Percentiles rank a stretch among this genome's conserved stretches.
phyloP scores from a whole-genome alignment of 2,888 invertebrate species.

The Agriopis marginaria region DNA sequence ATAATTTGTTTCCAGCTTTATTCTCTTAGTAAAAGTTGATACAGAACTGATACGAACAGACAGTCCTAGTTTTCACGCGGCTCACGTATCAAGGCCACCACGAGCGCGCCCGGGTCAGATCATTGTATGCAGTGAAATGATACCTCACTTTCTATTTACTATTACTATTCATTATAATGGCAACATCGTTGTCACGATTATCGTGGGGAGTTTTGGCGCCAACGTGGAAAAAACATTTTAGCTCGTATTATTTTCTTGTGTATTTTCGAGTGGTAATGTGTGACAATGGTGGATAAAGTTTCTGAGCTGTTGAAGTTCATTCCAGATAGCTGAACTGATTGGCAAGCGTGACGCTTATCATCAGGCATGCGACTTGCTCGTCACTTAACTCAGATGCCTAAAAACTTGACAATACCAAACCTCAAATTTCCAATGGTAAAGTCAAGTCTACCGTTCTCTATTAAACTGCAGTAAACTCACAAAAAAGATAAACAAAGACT shows the following conservation, averaged over 20 bases:
- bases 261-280: no score
- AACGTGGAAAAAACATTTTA: no score
- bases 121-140: slow-evolving; percentile 37
- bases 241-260: no score
- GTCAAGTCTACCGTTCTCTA: not conserved
- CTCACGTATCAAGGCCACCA: slow-evolving; percentile 41
- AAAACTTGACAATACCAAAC: no score
- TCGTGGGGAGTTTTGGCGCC: not conserved
- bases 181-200: not conserved
- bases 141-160: slow-evolving; percentile 41
- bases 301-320: no score
- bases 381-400: no score
- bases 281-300: no score
- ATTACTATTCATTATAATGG: slow-evolving; percentile 7
- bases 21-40: no score
- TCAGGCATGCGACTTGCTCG: no score
- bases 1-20: no score
- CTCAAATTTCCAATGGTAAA: not conserved
- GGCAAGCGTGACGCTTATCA: no score
- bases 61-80: slow-evolving; percentile 18
- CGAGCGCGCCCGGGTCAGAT: slow-evolving; percentile 36
- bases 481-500: not conserved
- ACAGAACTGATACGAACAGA: not conserved
- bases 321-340: no score
- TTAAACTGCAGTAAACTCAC: not conserved